These are phyloP conservation scores for Drepana arcuata DNA, from an alignment of 1,140 invertebrate species.

Conservation along the genomic window DNA sequence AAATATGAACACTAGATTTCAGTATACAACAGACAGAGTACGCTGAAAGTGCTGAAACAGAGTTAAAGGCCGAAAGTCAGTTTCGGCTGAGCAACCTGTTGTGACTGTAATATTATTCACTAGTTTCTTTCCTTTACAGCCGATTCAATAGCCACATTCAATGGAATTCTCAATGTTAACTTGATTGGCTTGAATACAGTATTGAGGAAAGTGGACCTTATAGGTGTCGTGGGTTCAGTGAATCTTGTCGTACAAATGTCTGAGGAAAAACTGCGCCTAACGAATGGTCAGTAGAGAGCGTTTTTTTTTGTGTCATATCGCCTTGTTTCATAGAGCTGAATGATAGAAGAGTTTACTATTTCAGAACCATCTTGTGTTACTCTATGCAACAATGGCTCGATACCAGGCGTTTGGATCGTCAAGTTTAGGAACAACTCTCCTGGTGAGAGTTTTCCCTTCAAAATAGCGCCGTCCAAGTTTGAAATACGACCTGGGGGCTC, in stretches of 20 bases:
- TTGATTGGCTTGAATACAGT: conserved; percentile 38
- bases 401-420: conserved; percentile 36
- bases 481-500: conserved; percentile 29
- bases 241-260: conserved; percentile 25
- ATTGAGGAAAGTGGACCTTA: conserved; percentile 40
- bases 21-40: no score
- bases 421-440: conserved; percentile 23
- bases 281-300: conserved; percentile 28
- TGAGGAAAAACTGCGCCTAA: conserved; percentile 26
- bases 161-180: conserved; percentile 37
- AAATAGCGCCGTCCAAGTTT: conserved; percentile 28
- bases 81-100: no score
- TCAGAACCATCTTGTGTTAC: conserved; percentile 33
- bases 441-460: conserved; percentile 31
- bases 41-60: no score
- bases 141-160: conserved; percentile 29
- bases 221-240: conserved; percentile 31
- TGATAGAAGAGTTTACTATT: conserved; percentile 6
- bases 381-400: conserved; percentile 33
- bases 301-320: neutral
- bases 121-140: no score
- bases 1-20: no score
- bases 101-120: no score
- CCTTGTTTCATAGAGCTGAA: conserved; percentile 1
- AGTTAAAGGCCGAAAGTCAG: no score